Evolutionary conservation across 1,140 invertebrate genomes (phyloP).

Genomic region (Parapsyche elsis): DNA sequence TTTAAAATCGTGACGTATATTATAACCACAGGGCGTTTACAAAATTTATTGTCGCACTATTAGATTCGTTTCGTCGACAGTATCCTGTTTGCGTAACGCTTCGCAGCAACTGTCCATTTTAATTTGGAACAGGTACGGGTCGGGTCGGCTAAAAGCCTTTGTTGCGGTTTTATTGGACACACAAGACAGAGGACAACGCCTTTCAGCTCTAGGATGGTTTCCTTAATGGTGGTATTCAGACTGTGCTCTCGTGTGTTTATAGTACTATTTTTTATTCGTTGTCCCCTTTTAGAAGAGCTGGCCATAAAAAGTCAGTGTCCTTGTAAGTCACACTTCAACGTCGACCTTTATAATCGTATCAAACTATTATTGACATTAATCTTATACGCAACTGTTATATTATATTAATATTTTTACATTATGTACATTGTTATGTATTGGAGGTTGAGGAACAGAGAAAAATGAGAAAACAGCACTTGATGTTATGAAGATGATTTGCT

Average conservation of each 20-base stretch:
- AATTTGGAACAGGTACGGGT: conserved; percentile 27
- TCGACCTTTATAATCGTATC: not conserved
- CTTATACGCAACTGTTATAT: too few relatives aligned
- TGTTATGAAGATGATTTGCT: too few relatives aligned
- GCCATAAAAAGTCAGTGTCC: not conserved
- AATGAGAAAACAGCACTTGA: too few relatives aligned
- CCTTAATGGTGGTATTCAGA: conserved; percentile 22
- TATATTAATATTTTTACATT: too few relatives aligned
- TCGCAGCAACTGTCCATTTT: conserved; percentile 29
- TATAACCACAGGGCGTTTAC: too few relatives aligned
- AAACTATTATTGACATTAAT: too few relatives aligned
- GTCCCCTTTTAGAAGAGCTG: not conserved
- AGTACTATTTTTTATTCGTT: not conserved
- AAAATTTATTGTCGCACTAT: too few relatives aligned
- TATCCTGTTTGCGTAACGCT: not conserved
- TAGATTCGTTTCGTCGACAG: too few relatives aligned
- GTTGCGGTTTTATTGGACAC: conserved; percentile 34
- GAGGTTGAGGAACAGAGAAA: too few relatives aligned
- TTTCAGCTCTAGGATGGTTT: conserved; percentile 13
- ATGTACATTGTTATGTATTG: too few relatives aligned
- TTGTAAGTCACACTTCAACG: not conserved
- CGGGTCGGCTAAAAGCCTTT: conserved; percentile 26
- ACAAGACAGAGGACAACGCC: conserved; percentile 28
- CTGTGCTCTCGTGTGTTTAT: not conserved
- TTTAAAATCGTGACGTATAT: too few relatives aligned